Conservation (phyloP, 2,113 vertebrate genomes). For the Elaphurus davidianus region DNA sequence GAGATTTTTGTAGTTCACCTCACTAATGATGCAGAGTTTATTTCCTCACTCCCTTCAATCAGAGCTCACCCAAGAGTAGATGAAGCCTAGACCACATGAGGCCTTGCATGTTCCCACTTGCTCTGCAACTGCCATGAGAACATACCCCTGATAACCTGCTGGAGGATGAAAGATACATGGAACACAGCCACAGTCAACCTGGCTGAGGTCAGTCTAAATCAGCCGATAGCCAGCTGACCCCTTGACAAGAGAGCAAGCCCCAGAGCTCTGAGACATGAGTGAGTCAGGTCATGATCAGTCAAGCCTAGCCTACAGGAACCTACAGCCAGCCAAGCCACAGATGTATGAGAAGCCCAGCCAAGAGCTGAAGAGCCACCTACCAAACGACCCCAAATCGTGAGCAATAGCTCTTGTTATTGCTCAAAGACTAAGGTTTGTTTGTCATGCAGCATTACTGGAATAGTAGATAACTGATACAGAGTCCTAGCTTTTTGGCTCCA, state of each 20-base stretch:
- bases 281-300: background rate
- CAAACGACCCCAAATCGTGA: background rate
- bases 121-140: background rate
- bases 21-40: background rate
- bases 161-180: background rate
- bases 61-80: background rate
- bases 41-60: background rate
- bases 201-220: background rate
- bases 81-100: background rate
- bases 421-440: background rate
- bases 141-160: background rate
- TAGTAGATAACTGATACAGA: background rate
- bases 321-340: background rate
- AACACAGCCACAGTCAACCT: background rate
- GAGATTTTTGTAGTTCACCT: background rate
- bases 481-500: background rate
- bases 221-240: background rate
- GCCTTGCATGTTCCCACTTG: background rate
- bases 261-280: background rate
- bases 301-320: background rate
- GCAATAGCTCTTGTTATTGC: background rate
- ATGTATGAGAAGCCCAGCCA: background rate
- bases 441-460: background rate
- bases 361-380: background rate
- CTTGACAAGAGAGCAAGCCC: background rate